Evolutionary conservation across 2,888 invertebrate genomes (phyloP), one percentile per base, ranked within the genome.

Genomic region (Brachylomia viminalis): DNA sequence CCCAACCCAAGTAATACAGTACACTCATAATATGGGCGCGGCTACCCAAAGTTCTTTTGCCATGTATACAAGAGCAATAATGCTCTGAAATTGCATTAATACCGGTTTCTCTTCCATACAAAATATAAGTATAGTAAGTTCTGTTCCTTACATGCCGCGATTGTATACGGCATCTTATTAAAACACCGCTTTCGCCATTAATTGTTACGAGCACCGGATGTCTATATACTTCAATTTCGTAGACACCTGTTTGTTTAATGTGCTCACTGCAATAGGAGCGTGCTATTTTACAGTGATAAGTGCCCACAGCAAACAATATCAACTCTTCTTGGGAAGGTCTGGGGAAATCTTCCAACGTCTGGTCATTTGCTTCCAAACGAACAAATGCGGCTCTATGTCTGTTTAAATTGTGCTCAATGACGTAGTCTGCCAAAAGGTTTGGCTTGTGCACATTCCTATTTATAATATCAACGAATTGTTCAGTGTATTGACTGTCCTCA

Each of bases 201-300:
- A 72, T 72, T 62, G 62, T 42, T 42, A 72, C 62, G 71, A 62
- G 71, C 71, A 62, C 23, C 42, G 52, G 71, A 72, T 59, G 45
- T 70, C 69, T 70, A 33, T 69, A 77, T 56, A 80, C 65, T 77
- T 76, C 73, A 64, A 79, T 79, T 72, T 67, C 65, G 47, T 79
- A 79, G 38, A 77, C 79, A 47, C 72, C 75, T 52, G 69, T 79
- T 75, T 65, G 71, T 56, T 66, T 70, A 23, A 76, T 59, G 59
- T 59, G 59, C 59, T 76, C 79, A 67, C 68, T 54, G 75, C 79
- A 79, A 79, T 59, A 59, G 20, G 59, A 59, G 30, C 59, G 59
- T 59, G 30, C 59, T 59, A 66, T 66, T 66, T 66, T 66, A 66
- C 66, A 66, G 52, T 66, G 66, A 33, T 66, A 66, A 66, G 66